These are phyloP conservation scores for Ceraclea dissimilis DNA, from an alignment of 2,888 invertebrate genomes.

Conservation along the genomic window DNA sequence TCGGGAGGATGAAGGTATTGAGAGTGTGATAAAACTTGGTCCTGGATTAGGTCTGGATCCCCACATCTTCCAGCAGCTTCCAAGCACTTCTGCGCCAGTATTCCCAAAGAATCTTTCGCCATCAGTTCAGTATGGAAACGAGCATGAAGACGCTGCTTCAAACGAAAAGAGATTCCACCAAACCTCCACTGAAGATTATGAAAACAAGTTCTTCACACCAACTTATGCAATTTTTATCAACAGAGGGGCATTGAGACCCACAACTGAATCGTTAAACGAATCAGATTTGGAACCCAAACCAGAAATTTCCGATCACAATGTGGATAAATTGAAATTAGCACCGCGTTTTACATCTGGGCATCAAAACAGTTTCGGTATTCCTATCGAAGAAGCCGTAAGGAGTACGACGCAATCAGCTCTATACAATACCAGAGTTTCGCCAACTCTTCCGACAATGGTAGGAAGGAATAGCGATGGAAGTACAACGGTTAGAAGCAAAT, in stretches of 20 bases:
- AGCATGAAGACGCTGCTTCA: conserved; percentile 39
- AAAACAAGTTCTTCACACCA: conserved; percentile 33
- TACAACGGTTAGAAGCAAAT: conserved; percentile 32
- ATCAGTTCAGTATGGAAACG: conserved; percentile 49
- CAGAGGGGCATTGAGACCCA: conserved; percentile 17
- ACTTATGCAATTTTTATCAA: conserved; percentile 25
- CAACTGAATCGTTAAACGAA: conserved; percentile 14
- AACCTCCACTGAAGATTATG: conserved; percentile 24
- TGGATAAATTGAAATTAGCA: conserved; percentile 4
- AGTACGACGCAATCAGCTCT: conserved; percentile 45
- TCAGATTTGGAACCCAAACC: conserved; percentile 27
- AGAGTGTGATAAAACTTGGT: conserved; percentile 18
- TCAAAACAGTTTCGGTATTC: conserved; percentile 55
- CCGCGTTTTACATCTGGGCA: conserved; percentile 53
- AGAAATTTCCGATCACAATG: conserved; percentile 11
- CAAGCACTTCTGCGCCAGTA: conserved; percentile 31
- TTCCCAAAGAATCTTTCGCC: conserved; percentile 42
- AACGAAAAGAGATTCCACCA: conserved; percentile 21
- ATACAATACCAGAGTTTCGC: conserved; percentile 52
- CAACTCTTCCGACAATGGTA: conserved; percentile 52
- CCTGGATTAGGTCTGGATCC: conserved; percentile 13
- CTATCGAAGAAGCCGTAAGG: conserved; percentile 52
- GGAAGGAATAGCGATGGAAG: conserved; percentile 29
- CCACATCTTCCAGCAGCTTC: background rate
- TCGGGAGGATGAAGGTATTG: conserved; percentile 17